Evolutionary conservation across 2,797 vertebrate genomes (phyloP).

Genomic region (Champsocephalus gunnari): DNA sequence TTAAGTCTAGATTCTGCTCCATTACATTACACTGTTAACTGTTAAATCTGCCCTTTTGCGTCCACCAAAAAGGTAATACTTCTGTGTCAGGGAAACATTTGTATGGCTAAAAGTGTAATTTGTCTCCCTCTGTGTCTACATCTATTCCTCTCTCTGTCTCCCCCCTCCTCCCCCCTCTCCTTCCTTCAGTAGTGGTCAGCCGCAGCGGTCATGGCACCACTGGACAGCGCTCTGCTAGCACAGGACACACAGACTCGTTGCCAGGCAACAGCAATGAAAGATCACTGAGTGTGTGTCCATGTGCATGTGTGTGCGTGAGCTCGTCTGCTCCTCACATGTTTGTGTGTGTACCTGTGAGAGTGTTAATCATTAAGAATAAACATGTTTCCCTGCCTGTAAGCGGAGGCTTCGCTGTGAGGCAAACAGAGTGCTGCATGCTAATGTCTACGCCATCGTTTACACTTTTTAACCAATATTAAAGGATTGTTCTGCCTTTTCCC

Average conservation of each 20-base stretch:
- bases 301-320: constrained; percentile 36
- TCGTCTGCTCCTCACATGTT: constrained; percentile 40
- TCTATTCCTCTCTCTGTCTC: constrained; percentile 1
- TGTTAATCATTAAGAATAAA: constrained; percentile 80
- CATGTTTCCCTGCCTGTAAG: constrained; percentile 64
- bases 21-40: not conserved
- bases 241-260: constrained; percentile 84
- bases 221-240: constrained; percentile 79
- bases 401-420: constrained; percentile 41
- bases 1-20: not conserved
- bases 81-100: constrained; percentile 33
- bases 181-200: constrained; percentile 80
- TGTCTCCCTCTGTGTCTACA: constrained; percentile 9
- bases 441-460: constrained; percentile 42
- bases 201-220: constrained; percentile 79
- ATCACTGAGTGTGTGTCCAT: constrained; percentile 68
- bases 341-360: constrained; percentile 67
- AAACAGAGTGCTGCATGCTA: constrained; percentile 69
- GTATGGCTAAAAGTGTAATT: constrained; percentile 31
- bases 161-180: constrained; percentile 26
- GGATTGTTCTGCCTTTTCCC: not conserved
- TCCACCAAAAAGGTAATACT: constrained; percentile 23
- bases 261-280: constrained; percentile 87
- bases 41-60: not conserved
- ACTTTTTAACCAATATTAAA: constrained; percentile 12